Percentiles rank a stretch among this genome's conserved stretches.
Evolutionary conservation across 2,888 invertebrate species (phyloP).

Genomic region (Orthosia cruda): DNA sequence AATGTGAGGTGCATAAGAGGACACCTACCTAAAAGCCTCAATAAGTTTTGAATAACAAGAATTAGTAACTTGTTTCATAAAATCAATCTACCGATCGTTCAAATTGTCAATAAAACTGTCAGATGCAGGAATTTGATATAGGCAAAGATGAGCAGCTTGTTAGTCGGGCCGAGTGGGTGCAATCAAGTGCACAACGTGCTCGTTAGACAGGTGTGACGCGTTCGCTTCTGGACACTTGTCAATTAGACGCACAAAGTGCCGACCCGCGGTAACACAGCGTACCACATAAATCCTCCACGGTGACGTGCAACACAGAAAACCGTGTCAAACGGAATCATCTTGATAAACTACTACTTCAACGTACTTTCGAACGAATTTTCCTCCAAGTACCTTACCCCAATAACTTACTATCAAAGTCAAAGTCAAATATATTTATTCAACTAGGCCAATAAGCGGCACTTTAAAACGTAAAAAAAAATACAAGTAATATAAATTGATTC

Average conservation of each 20-base stretch:
- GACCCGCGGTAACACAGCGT: slow-evolving; percentile 78
- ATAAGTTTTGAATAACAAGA: neutral
- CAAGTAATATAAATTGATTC: too few species aligned
- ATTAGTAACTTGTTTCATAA: neutral
- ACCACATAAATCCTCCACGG: slow-evolving; percentile 80
- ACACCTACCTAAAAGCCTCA: slow-evolving; percentile 12
- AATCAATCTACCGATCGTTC: slow-evolving; percentile 28
- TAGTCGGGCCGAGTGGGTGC: slow-evolving; percentile 58
- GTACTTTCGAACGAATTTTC: slow-evolving; percentile 52
- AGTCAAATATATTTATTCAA: neutral
- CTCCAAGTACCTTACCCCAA: slow-evolving; percentile 37
- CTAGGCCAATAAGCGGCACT: too few species aligned
- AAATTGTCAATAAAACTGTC: slow-evolving; percentile 51
- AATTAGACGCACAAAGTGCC: slow-evolving; percentile 86
- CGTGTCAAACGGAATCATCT: slow-evolving; percentile 68
- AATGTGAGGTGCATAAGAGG: neutral
- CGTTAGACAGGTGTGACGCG: slow-evolving; percentile 79
- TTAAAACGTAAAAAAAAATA: too few species aligned
- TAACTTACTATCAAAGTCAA: slow-evolving; percentile 32
- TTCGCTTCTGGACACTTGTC: slow-evolving; percentile 84
- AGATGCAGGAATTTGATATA: slow-evolving; percentile 45
- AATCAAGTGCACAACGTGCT: slow-evolving; percentile 69
- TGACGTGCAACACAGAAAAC: slow-evolving; percentile 73
- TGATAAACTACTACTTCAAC: slow-evolving; percentile 66
- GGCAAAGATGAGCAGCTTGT: slow-evolving; percentile 62